A percentile compares a stretch with the other conserved stretches of the same genome.
These are phyloP conservation scores for Conistra vaccinii DNA, from an alignment of 2,888 invertebrate genomes.

Conservation along the genomic window DNA sequence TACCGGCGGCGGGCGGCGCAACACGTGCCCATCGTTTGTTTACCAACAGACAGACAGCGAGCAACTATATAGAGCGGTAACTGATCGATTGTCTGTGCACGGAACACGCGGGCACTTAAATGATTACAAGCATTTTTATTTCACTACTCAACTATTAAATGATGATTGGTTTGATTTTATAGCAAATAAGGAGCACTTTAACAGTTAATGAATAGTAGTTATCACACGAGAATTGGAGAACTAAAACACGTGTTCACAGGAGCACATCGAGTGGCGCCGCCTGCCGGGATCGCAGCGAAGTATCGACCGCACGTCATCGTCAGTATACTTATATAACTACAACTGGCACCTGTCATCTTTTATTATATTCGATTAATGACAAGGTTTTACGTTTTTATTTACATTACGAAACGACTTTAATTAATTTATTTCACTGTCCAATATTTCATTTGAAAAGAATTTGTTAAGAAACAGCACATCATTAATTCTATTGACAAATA, in stretches of 20 bases:
- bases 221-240: not conserved
- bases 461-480: constrained; percentile 33
- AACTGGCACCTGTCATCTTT: not conserved
- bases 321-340: not conserved
- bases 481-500: constrained; percentile 51
- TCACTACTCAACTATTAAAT: not conserved
- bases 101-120: not conserved
- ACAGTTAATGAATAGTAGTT: constrained; percentile 1
- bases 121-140: constrained; percentile 1
- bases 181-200: constrained; percentile 16
- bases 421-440: constrained; percentile 27
- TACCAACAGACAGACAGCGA: constrained; percentile 8
- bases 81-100: constrained; percentile 15
- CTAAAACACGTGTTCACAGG: constrained; percentile 12
- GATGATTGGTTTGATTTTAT: not conserved
- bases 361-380: constrained; percentile 9
- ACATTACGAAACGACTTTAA: constrained; percentile 24
- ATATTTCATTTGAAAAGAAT: constrained; percentile 19
- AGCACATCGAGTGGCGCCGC: not conserved
- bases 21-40: constrained; percentile 43
- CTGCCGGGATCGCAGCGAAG: not conserved
- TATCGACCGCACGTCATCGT: not conserved
- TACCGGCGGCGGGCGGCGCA: no score
- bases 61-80: constrained; percentile 19
- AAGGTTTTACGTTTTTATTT: constrained; percentile 20